A percentile compares a stretch with the other conserved stretches of the same genome.
phyloP scores from a whole-genome alignment of 37 sponge, comb jelly and placozoan species.

The Halichondria panicea region DNA sequence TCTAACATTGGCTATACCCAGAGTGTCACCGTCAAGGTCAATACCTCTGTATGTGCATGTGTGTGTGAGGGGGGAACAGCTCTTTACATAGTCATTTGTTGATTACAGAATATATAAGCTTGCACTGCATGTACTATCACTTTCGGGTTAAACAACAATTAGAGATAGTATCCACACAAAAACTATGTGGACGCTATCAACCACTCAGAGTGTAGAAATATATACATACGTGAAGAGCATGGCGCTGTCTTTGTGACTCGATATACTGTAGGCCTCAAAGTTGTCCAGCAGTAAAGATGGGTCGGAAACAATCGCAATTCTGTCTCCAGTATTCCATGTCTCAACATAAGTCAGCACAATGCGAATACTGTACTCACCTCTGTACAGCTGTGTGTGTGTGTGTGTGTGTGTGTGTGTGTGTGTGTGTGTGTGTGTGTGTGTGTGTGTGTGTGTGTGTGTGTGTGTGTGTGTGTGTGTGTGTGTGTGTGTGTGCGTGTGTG shows the following conservation, averaged over 20 bases:
- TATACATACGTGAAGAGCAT: constrained; percentile 67
- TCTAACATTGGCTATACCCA: constrained; percentile 66
- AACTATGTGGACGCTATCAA: no score
- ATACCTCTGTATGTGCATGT: constrained; percentile 76
- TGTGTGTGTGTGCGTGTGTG: no score
- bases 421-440: no score
- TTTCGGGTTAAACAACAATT: no score
- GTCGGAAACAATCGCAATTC: constrained; percentile 18
- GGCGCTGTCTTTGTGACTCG: constrained; percentile 48
- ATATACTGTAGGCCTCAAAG: constrained; percentile 22
- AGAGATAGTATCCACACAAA: neutral
- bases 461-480: no score
- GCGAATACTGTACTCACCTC: constrained; percentile 30
- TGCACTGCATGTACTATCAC: no score
- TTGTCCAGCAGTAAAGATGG: constrained; percentile 31
- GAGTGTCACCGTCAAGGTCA: constrained; percentile 32
- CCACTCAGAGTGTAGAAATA: neutral
- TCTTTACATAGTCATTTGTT: no score
- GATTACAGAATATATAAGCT: no score
- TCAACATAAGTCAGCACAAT: constrained; percentile 53
- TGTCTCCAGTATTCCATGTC: constrained; percentile 54
- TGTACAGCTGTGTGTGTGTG: constrained; percentile 28
- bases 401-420: no score
- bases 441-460: no score
- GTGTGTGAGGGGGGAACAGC: no score